These are phyloP conservation scores for Tupaia tana DNA, from an alignment of 2,113 vertebrate genomes.

Conservation along the genomic window DNA sequence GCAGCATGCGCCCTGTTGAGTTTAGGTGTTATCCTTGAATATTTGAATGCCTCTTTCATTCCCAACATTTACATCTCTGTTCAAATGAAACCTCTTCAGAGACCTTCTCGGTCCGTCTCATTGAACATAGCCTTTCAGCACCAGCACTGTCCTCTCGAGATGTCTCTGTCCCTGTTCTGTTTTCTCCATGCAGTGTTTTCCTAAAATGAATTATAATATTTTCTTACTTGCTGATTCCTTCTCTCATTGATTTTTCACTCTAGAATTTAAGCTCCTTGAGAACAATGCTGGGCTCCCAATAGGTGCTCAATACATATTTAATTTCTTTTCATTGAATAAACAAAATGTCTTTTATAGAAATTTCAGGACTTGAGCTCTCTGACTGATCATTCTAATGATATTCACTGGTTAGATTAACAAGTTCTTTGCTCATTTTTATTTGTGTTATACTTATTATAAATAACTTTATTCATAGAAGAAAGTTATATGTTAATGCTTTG, in stretches of 20 bases:
- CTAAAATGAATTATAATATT: background rate
- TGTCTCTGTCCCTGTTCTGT: background rate
- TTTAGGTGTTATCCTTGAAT: background rate
- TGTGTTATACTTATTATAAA: background rate
- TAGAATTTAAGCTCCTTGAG: background rate
- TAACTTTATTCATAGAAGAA: background rate
- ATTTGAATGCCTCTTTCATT: background rate
- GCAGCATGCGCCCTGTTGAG: too few species aligned
- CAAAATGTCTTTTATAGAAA: background rate
- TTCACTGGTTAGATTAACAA: background rate
- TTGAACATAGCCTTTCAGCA: background rate
- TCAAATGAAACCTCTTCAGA: background rate
- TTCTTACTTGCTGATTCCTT: background rate
- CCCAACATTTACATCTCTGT: background rate
- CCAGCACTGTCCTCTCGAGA: background rate
- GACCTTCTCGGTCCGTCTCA: background rate
- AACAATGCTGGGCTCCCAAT: background rate
- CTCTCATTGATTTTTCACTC: background rate
- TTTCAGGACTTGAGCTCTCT: background rate
- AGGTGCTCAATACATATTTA: background rate
- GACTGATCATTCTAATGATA: background rate
- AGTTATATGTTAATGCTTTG: background rate
- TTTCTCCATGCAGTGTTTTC: background rate
- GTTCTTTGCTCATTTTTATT: constrained; percentile 15
- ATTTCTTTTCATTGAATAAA: background rate